These are phyloP conservation scores for Melanargia galathea DNA, from an alignment of 2,888 invertebrate species.

Conservation along the genomic window DNA sequence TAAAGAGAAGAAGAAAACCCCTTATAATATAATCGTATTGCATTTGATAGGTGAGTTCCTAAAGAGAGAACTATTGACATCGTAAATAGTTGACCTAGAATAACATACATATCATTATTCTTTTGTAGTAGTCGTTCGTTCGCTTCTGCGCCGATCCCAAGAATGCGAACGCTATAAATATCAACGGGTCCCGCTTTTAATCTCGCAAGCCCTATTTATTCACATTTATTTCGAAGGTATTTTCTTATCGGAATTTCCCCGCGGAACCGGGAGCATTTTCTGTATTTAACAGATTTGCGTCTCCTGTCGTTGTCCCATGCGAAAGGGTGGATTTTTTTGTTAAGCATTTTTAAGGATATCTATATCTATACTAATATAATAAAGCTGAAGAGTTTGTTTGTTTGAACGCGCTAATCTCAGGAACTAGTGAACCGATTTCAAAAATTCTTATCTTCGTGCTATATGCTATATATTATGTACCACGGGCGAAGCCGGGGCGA, in stretches of 20 bases:
- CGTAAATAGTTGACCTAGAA: conserved; percentile 15
- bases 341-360: background rate
- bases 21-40: background rate
- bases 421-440: too few relatives aligned
- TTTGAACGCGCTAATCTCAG: background rate
- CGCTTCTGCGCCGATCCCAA: conserved; percentile 23
- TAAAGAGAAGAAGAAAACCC: background rate
- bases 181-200: conserved; percentile 71
- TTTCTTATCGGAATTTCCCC: conserved; percentile 67
- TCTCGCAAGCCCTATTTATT: conserved; percentile 76
- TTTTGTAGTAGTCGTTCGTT: conserved; percentile 19
- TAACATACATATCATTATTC: conserved; percentile 19
- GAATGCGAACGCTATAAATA: conserved; percentile 54
- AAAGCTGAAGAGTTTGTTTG: too few relatives aligned
- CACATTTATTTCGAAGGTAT: conserved; percentile 77
- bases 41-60: background rate
- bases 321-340: conserved; percentile 10
- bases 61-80: background rate
- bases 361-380: too few relatives aligned
- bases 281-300: conserved; percentile 72
- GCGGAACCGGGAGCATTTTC: conserved; percentile 56
- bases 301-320: conserved; percentile 46
- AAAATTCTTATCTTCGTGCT: too few relatives aligned
- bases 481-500: too few relatives aligned
- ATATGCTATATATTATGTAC: too few relatives aligned